These are phyloP conservation scores for Eutolmus rufibarbis DNA, from an alignment of 2,888 invertebrate genomes.

Conservation along the genomic window DNA sequence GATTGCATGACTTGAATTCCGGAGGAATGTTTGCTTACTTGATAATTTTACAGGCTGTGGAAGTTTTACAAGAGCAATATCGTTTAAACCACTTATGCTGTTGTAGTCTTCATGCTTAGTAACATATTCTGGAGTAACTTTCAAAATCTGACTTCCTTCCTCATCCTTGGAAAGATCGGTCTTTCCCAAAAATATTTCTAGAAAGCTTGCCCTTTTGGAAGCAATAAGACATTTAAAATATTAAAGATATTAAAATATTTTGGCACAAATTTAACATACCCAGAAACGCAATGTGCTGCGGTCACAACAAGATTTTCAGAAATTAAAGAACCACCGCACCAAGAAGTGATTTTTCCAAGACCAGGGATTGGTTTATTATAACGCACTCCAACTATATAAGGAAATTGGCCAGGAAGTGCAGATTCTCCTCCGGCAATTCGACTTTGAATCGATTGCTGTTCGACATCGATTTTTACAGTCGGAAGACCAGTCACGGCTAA, in stretches of 20 bases:
- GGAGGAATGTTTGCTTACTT: conserved; percentile 50
- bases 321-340: conserved; percentile 11
- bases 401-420: not conserved
- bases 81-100: conserved; percentile 57
- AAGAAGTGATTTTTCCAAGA: not conserved
- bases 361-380: not conserved
- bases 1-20: not conserved
- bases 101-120: conserved; percentile 59
- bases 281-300: conserved; percentile 37
- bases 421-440: not conserved
- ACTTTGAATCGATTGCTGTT: not conserved
- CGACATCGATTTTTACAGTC: not conserved
- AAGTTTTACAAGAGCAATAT: conserved; percentile 58
- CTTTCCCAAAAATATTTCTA: conserved; percentile 20
- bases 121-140: conserved; percentile 48
- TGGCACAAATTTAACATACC: not conserved
- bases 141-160: conserved; percentile 8
- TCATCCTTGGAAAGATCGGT: conserved; percentile 14
- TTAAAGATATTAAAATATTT: not conserved
- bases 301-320: conserved; percentile 33
- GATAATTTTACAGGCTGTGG: conserved; percentile 56
- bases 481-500: not conserved
- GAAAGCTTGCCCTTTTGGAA: not conserved
- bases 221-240: not conserved
- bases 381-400: not conserved